These are phyloP conservation scores for Nomada goodeniana DNA, from an alignment of 2,888 invertebrate genomes.

Conservation along the genomic window DNA sequence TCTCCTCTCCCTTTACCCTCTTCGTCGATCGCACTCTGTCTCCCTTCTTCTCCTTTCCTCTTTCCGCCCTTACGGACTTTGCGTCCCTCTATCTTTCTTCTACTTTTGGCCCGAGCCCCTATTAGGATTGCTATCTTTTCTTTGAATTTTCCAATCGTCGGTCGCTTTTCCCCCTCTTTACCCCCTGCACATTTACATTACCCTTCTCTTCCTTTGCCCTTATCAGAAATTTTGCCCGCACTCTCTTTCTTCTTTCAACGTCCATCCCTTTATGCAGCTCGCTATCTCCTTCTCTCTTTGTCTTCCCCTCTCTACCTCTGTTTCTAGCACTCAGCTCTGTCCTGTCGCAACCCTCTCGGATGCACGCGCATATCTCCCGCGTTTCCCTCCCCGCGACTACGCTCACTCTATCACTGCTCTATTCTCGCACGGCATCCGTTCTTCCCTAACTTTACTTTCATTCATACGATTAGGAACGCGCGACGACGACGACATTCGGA, in stretches of 20 bases:
- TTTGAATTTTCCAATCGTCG: background rate
- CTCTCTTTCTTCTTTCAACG: background rate
- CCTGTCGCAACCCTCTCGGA: background rate
- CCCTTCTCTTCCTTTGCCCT: background rate
- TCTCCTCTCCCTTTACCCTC: constrained; percentile 34
- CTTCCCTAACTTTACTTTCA: constrained; percentile 25
- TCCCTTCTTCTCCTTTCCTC: background rate
- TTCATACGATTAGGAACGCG: constrained; percentile 47
- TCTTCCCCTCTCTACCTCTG: background rate
- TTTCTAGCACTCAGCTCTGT: background rate
- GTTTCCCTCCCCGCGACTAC: too few relatives aligned
- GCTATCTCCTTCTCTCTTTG: background rate
- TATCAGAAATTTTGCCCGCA: background rate
- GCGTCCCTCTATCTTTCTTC: background rate
- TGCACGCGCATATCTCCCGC: background rate
- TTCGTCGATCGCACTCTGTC: background rate
- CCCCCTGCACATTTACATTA: background rate
- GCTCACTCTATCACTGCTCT: background rate
- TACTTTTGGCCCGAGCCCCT: background rate
- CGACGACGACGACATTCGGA: background rate
- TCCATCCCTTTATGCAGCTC: background rate
- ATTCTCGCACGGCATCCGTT: background rate
- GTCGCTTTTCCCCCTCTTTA: background rate
- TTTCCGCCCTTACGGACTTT: background rate
- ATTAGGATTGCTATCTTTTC: constrained; percentile 3